A percentile compares a stretch with the other conserved stretches of the same genome.
These are phyloP conservation scores for Bombylius major DNA, from an alignment of 2,888 invertebrate species.

Conservation along the genomic window DNA sequence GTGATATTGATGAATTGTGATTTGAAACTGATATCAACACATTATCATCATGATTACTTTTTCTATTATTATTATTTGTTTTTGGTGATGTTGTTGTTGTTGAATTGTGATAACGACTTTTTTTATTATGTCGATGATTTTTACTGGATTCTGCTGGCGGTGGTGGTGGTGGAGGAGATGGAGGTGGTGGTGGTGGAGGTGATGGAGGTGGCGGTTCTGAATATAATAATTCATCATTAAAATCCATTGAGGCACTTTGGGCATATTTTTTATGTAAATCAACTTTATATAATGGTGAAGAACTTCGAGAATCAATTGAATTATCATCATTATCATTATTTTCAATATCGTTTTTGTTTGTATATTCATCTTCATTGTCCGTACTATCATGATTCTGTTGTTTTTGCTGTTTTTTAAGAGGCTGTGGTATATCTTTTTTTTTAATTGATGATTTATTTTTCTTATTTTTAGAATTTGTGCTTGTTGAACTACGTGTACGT, in stretches of 20 bases:
- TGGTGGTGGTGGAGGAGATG: too few species aligned
- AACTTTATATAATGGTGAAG: constrained; percentile 32
- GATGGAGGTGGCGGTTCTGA: neutral
- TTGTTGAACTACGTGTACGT: too few species aligned
- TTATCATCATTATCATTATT: neutral
- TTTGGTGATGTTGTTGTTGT: neutral
- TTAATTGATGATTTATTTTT: constrained; percentile 15
- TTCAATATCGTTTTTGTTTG: neutral
- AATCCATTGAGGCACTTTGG: constrained; percentile 29
- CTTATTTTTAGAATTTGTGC: neutral
- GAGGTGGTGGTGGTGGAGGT: too few species aligned
- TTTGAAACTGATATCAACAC: constrained; percentile 29
- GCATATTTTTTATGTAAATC: constrained; percentile 38
- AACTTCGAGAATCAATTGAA: constrained; percentile 24
- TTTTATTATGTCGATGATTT: too few species aligned
- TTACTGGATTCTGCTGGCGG: too few species aligned
- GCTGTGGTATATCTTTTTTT: constrained; percentile 35
- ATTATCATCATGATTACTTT: constrained; percentile 21
- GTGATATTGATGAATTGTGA: constrained; percentile 13
- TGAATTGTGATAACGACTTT: neutral
- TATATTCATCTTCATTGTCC: neutral
- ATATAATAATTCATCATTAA: constrained; percentile 26
- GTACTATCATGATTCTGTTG: constrained; percentile 14
- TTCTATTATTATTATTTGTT: neutral
- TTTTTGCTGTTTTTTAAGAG: neutral